Base-by-base conservation (phyloP, 2,797 vertebrate species). In the Pseudochromis fuscus region DNA sequence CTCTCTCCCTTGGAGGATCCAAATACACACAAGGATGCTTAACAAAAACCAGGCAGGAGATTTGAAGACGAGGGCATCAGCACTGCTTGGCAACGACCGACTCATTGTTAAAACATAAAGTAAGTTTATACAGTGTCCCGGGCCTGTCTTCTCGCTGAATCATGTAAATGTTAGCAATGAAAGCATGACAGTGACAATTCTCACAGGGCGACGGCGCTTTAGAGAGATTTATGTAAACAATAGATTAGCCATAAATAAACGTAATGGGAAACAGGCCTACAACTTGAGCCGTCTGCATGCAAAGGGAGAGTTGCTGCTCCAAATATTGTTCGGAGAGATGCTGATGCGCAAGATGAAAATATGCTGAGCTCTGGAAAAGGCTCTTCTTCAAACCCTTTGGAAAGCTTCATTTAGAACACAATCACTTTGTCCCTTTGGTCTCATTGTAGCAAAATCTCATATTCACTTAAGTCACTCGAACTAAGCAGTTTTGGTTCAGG, bases 401-500 rank as follows among this genome's bases (percentile, higher is more conserved):
- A 86, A 82, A 13, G 67, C 77, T 86, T 88, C 66, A 87, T 87
- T 89, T 90, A 86, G 74, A 92, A 75, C 69, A 82, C 75, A 88
- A 90, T 88, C 77, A 82, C 61, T 85, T 82, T 52, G 65, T 91
- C 87, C 90, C 89, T 68, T 72, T 73, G 88, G 85, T 73, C 79
- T 84, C 79, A 75, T 90, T 82, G 80, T 42, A 53, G 79, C 67
- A 77, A 83, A 85, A 88, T 75, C 77, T 87, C 85, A 83, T 88
- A 86, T 86, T 82, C 74, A 78, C 76, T 85, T 66, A 65, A 88
- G 84, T 82, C 87, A 78, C 78, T 83, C 48, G 44, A 87, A 76
- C 85, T 83, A 88, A 92, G 92, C 89, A 88, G 79, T 89, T 91
- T 90, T 79, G 71, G 82, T 87, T 72, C 63, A 67, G 89, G 79